phyloP scores from a whole-genome alignment of 2,113 vertebrate species.

The Cebus imitator region DNA sequence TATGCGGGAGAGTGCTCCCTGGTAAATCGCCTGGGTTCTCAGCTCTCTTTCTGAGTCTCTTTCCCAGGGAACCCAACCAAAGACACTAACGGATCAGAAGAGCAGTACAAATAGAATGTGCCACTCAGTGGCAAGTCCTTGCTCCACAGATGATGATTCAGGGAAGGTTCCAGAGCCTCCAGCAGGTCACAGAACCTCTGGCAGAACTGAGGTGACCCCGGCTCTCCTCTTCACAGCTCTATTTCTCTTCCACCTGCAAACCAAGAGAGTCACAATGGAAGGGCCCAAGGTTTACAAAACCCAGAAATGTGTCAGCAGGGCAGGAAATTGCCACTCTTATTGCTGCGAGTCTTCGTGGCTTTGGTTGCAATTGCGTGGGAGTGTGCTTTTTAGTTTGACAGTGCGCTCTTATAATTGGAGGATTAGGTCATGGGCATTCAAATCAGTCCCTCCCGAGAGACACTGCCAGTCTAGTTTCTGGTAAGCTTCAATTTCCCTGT shows the following conservation, averaged over 20 bases:
- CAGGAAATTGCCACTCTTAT: not conserved
- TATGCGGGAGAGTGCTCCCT: fast-evolving
- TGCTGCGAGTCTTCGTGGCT: not conserved
- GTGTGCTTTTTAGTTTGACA: not conserved
- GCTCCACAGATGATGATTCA: not conserved
- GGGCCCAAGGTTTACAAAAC: not conserved
- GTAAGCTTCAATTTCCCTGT: not conserved
- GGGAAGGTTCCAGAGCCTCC: not conserved
- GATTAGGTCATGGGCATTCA: not conserved
- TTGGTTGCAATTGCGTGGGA: fast-evolving
- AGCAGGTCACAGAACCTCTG: too few species aligned
- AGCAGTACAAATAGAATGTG: not conserved
- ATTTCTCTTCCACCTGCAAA: not conserved
- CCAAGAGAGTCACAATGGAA: not conserved
- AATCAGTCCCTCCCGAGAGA: not conserved
- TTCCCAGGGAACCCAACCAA: not conserved
- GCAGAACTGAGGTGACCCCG: not conserved
- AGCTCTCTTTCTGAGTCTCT: not conserved
- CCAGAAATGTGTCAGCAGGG: not conserved
- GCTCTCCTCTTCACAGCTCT: not conserved
- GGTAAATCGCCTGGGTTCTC: fast-evolving
- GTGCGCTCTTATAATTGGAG: not conserved
- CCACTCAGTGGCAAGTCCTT: not conserved
- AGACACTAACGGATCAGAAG: not conserved
- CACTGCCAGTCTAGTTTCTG: not conserved